Conservation (phyloP, 1,140 invertebrate genomes). For the Temnothorax nylanderi region DNA sequence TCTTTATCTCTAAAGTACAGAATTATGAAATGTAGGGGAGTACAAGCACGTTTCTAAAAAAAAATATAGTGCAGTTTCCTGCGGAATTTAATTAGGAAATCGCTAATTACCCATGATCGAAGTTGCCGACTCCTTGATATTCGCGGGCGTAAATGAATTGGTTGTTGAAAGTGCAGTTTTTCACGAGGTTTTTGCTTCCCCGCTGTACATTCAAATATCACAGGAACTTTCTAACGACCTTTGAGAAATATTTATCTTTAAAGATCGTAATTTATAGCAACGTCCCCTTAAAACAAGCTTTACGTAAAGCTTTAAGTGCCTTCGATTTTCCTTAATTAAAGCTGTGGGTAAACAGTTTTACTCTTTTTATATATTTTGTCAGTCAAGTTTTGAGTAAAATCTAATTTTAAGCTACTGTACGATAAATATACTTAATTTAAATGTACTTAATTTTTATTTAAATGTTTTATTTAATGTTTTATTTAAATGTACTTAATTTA, state of each 20-base stretch:
- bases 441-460: too few species aligned
- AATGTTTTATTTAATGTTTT: too few species aligned
- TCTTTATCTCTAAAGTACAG: too few species aligned
- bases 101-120: constrained; percentile 9
- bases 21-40: too few species aligned
- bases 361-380: not conserved
- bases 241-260: constrained; percentile 17
- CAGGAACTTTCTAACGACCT: not conserved
- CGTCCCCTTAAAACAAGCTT: not conserved
- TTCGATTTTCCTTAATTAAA: not conserved
- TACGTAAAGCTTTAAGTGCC: not conserved
- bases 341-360: not conserved
- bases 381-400: not conserved
- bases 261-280: constrained; percentile 13
- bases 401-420: not conserved
- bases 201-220: not conserved
- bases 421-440: not conserved
- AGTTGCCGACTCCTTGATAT: not conserved
- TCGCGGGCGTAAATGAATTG: not conserved
- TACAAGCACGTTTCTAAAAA: not conserved
- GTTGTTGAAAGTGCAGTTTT: constrained; percentile 1
- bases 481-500: too few species aligned
- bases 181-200: not conserved
- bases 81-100: constrained; percentile 33
- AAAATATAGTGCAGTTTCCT: not conserved